Percentiles rank a stretch among this genome's conserved stretches.
Conservation (phyloP, 2,113 vertebrate species). For the Tringa solitaria region DNA sequence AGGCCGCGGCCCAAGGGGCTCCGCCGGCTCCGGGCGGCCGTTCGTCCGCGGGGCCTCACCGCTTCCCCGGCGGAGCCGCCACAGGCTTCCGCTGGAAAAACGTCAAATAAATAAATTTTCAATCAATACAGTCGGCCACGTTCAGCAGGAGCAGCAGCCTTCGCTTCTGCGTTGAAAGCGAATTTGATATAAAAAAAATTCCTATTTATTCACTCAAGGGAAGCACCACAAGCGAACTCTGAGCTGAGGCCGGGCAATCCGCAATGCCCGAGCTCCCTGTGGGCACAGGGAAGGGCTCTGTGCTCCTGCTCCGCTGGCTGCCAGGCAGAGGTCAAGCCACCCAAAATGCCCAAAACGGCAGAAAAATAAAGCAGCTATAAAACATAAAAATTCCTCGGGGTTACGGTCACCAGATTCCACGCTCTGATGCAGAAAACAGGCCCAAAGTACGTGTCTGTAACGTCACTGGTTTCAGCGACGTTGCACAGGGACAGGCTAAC, state of each 20-base stretch:
- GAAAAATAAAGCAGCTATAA: not conserved
- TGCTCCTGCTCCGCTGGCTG: accelerated
- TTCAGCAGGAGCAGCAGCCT: accelerated
- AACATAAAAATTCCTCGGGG: accelerated
- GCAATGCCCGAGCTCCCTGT: accelerated
- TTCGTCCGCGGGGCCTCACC: not conserved
- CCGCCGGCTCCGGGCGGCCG: no score
- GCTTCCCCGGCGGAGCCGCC: accelerated
- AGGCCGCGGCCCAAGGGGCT: not conserved
- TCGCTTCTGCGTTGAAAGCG: not conserved
- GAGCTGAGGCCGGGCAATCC: not conserved
- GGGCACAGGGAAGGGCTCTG: accelerated
- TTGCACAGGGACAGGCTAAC: accelerated
- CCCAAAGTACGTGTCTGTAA: accelerated
- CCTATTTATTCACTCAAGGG: not conserved
- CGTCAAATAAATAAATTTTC: not conserved
- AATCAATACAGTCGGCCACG: not conserved
- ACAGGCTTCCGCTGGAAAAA: not conserved
- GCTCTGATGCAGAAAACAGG: not conserved
- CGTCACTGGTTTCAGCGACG: not conserved
- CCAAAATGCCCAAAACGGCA: accelerated
- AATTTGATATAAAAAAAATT: not conserved
- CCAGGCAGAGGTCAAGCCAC: not conserved
- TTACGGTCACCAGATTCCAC: accelerated
- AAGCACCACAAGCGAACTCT: accelerated